Evolutionary conservation across 2,888 invertebrate species (phyloP).

Genomic region (Chymomyza caudatula): DNA sequence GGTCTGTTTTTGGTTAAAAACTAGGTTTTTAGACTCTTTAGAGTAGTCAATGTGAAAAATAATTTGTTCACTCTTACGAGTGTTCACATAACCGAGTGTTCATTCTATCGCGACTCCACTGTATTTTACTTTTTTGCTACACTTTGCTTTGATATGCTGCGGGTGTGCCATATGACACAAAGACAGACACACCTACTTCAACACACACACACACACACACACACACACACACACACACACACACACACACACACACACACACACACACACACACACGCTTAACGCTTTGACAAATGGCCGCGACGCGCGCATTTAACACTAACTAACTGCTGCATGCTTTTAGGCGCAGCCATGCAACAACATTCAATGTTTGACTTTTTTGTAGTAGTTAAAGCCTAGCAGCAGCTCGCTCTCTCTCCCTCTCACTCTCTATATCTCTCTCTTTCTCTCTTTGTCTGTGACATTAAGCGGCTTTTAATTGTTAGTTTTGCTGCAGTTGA

Average conservation of each 20-base stretch:
- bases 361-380: background rate
- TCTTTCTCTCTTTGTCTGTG: background rate
- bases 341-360: constrained; percentile 22
- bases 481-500: constrained; percentile 39
- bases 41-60: too few relatives aligned
- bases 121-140: background rate
- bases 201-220: constrained; percentile 20
- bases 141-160: too few relatives aligned
- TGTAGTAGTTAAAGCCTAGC: too few relatives aligned
- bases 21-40: too few relatives aligned
- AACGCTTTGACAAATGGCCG: constrained; percentile 5
- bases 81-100: too few relatives aligned
- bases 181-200: constrained; percentile 6
- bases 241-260: constrained; percentile 16
- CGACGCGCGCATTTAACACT: constrained; percentile 8
- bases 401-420: background rate
- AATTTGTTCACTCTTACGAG: too few relatives aligned
- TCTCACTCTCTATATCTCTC: background rate
- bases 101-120: too few relatives aligned
- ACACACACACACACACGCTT: background rate
- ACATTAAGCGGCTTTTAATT: constrained; percentile 52
- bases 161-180: constrained; percentile 5
- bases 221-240: constrained; percentile 3
- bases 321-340: constrained; percentile 54
- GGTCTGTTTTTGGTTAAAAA: too few relatives aligned